A percentile compares a stretch with the other conserved stretches of the same genome.
phyloP scores from a whole-genome alignment of 2,888 invertebrate genomes.

The Furcula furcula region DNA sequence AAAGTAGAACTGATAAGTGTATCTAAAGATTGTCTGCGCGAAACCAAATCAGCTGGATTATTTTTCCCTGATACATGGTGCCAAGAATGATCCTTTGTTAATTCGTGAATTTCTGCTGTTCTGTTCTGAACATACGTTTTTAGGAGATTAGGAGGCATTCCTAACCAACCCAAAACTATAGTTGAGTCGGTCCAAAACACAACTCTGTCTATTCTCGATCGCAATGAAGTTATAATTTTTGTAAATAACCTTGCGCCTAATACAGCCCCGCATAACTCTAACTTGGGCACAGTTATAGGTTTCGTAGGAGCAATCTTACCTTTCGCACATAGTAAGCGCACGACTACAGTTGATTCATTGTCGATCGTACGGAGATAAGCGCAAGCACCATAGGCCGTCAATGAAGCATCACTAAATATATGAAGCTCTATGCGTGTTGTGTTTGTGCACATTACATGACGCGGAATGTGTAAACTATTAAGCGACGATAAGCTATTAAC shows the following conservation, averaged over 20 bases:
- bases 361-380: conserved; percentile 4
- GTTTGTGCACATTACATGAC: neutral
- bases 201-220: neutral
- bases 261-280: conserved; percentile 6
- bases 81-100: conserved; percentile 18
- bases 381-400: conserved; percentile 3
- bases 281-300: neutral
- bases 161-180: conserved; percentile 23
- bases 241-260: conserved; percentile 3
- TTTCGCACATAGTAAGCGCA: conserved; percentile 4
- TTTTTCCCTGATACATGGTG: conserved; percentile 12
- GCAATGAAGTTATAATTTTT: conserved; percentile 1
- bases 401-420: conserved; percentile 5
- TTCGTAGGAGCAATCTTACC: conserved; percentile 3
- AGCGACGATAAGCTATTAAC: neutral
- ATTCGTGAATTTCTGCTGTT: conserved; percentile 16
- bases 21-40: conserved; percentile 14
- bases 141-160: conserved; percentile 14
- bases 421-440: conserved; percentile 1
- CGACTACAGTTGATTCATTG: neutral
- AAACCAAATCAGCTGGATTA: conserved; percentile 25
- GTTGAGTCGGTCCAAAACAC: conserved; percentile 29
- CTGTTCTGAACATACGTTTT: conserved; percentile 28
- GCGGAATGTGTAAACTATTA: neutral
- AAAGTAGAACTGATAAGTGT: conserved; percentile 7